Conservation (phyloP, 2,113 vertebrate genomes). For the Brachypodius melanocephalos region DNA sequence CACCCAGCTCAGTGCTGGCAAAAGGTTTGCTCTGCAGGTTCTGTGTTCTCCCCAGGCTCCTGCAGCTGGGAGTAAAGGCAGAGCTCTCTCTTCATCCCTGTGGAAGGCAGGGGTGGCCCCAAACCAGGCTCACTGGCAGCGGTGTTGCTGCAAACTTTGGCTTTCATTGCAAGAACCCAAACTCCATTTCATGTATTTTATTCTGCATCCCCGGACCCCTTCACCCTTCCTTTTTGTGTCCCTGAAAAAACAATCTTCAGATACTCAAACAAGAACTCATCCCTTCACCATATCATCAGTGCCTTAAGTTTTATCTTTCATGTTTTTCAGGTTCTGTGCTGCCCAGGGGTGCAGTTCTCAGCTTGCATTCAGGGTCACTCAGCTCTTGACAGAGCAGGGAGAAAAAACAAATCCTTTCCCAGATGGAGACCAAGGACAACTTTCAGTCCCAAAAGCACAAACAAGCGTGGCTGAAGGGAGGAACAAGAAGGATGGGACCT, state of each 20-base stretch:
- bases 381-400: not conserved
- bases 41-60: rapidly evolving
- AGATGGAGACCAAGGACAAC: not conserved
- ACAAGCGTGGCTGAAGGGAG: not conserved
- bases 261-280: not conserved
- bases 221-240: not conserved
- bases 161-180: not conserved
- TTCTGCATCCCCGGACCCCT: not conserved
- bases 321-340: not conserved
- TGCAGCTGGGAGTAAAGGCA: too few relatives aligned
- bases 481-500: not conserved
- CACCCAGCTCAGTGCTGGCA: rapidly evolving
- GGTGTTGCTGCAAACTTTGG: rapidly evolving
- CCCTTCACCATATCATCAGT: not conserved
- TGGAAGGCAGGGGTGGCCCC: not conserved
- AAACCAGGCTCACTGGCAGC: rapidly evolving
- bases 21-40: not conserved
- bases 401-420: not conserved
- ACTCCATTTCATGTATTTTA: not conserved
- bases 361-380: not conserved
- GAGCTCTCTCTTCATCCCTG: not conserved
- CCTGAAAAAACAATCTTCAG: not conserved
- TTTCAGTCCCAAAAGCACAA: not conserved
- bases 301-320: not conserved
- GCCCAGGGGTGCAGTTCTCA: not conserved